Conservation (phyloP, 1,140 invertebrate genomes). For the Carposina sasakii region DNA sequence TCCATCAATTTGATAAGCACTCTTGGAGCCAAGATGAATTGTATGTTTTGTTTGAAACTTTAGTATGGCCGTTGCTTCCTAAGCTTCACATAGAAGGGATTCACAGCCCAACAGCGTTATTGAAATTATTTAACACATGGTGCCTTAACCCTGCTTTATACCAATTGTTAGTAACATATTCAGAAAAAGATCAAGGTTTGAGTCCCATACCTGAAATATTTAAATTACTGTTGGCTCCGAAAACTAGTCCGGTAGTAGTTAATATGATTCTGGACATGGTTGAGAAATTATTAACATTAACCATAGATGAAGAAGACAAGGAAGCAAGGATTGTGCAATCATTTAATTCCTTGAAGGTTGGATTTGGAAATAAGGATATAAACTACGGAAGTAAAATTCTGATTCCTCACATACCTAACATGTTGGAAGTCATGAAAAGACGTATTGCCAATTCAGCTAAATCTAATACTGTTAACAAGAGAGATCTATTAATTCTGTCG, state of each 20-base stretch:
- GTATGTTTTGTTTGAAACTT: slow-evolving; percentile 82
- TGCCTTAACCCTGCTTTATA: slow-evolving; percentile 84
- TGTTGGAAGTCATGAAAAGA: slow-evolving; percentile 81
- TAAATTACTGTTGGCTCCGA: slow-evolving; percentile 78
- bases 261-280: slow-evolving; percentile 84
- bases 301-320: slow-evolving; percentile 70
- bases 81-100: slow-evolving; percentile 86
- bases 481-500: slow-evolving; percentile 86
- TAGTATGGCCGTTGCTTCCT: slow-evolving; percentile 87
- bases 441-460: slow-evolving; percentile 76
- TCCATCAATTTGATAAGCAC: slow-evolving; percentile 85
- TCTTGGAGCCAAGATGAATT: slow-evolving; percentile 80
- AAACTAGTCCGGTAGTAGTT: slow-evolving; percentile 78
- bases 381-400: slow-evolving; percentile 84
- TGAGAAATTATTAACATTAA: slow-evolving; percentile 82
- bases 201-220: slow-evolving; percentile 80
- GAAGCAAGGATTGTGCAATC: slow-evolving; percentile 53
- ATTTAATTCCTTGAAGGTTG: slow-evolving; percentile 49
- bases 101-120: slow-evolving; percentile 85
- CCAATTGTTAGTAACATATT: slow-evolving; percentile 78
- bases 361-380: slow-evolving; percentile 35
- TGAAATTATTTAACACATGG: slow-evolving; percentile 87
- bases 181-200: slow-evolving; percentile 55
- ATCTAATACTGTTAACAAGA: slow-evolving; percentile 74
- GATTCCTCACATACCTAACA: slow-evolving; percentile 79